Evolutionary conservation across 2,113 vertebrate genomes (phyloP), one percentile per base, ranked within the genome.

Genomic region (Rhinogobius similis): DNA sequence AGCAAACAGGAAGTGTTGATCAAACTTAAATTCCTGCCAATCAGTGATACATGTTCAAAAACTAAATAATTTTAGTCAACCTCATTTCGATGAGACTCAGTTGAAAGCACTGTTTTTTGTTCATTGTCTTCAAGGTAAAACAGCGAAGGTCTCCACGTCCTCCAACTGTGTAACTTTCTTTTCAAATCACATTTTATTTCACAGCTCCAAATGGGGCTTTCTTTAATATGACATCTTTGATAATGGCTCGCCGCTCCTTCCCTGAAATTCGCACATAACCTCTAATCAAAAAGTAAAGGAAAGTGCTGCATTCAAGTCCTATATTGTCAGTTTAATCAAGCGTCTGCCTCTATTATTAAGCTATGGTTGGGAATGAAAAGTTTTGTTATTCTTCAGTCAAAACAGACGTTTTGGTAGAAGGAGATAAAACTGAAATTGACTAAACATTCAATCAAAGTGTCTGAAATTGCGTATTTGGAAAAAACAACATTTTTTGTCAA

Each of bases 181-280:
- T 78, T 75, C 55, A 53, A 62, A 63, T 77, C 48, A 62, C 21
- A 66, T 50, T 70, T 67, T 78, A 18, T 36, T 61, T 64, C 29
- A 53, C 65, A 63, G 48, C n/a, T 52, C 46, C 64, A 81, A 69
- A 74, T 63, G 63, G 50, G 32, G 27, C 46, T 52, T 24, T 38
- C 10, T 66, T 67, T 68, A 53, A 65, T 62, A 20, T 0, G 5
- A 3, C 29, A 53, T 44, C 53, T 61, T 23, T 66, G 39, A 64
- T 63, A 75, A 64, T 66, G 38, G 20, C 7, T 0, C 12, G 43
- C 50, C 64, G n/a, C 13, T 41, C 6, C 13, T 62, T 75, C 41
- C 5, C n/a, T 59, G 12, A 65, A 72, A 59, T 29, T 16, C n/a
- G 43, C 75, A 67, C 67, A 11, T 59, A 46, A 24, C 16, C 14